Evolutionary conservation across 2,888 invertebrate species (phyloP).

Genomic region (Zelleria hepariella): DNA sequence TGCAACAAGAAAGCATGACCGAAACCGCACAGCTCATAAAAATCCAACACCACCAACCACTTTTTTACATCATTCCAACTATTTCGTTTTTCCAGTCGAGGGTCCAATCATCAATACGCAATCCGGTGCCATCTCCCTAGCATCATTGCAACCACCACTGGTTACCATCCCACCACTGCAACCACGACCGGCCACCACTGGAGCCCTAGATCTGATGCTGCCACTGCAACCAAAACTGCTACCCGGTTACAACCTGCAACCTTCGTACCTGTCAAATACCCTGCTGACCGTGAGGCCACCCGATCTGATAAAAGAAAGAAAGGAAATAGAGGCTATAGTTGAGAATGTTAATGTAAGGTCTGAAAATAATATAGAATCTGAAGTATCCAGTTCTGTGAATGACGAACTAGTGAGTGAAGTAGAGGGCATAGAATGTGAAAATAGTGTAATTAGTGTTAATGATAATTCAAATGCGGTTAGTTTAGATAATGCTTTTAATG

Average conservation of each 20-base stretch:
- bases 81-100: slow-evolving; percentile 63
- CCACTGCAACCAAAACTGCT: slow-evolving; percentile 80
- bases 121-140: slow-evolving; percentile 60
- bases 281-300: slow-evolving; percentile 64
- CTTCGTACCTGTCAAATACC: slow-evolving; percentile 63
- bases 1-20: not conserved
- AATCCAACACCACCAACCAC: not conserved
- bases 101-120: slow-evolving; percentile 64
- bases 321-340: slow-evolving; percentile 45
- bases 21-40: not conserved
- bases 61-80: not conserved
- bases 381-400: not conserved
- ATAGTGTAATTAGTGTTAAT: slow-evolving; percentile 31
- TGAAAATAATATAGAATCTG: slow-evolving; percentile 29
- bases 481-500: slow-evolving; percentile 20
- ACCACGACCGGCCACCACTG: slow-evolving; percentile 79
- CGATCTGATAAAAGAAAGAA: slow-evolving; percentile 31
- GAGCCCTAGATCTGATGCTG: slow-evolving; percentile 77
- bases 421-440: slow-evolving; percentile 14
- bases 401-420: not conserved
- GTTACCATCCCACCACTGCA: slow-evolving; percentile 74
- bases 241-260: slow-evolving; percentile 68
- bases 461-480: slow-evolving; percentile 28
- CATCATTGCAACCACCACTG: slow-evolving; percentile 67
- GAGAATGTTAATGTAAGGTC: slow-evolving; percentile 14